Percentiles rank a stretch among this genome's conserved stretches.
phyloP scores from a whole-genome alignment of 1,140 invertebrate species.

The Caenorhabditis briggsae region DNA sequence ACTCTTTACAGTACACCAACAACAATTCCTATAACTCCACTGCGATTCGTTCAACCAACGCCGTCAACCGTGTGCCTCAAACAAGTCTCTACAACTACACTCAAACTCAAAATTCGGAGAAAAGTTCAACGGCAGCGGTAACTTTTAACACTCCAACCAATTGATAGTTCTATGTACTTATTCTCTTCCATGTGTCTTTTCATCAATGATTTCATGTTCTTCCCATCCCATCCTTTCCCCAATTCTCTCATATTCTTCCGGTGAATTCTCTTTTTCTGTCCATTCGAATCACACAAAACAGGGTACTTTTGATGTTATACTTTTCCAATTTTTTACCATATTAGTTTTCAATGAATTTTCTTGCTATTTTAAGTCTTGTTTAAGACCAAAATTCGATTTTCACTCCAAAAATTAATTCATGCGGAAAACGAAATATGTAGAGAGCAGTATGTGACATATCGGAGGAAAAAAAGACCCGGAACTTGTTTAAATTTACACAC shows the following conservation, averaged over 20 bases:
- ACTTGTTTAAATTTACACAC: conserved; percentile 39
- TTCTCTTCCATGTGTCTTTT: not conserved
- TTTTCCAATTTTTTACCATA: not conserved
- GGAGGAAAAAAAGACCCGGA: conserved; percentile 15
- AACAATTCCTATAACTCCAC: conserved; percentile 66
- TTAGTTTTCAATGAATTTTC: not conserved
- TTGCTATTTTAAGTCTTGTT: not conserved
- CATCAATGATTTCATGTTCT: conserved; percentile 26
- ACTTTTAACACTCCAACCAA: conserved; percentile 30
- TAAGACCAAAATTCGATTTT: conserved; percentile 1
- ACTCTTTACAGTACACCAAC: conserved; percentile 50
- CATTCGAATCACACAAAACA: conserved; percentile 36
- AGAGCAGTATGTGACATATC: not conserved
- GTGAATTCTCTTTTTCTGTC: conserved; percentile 13
- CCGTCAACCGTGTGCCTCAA: conserved; percentile 54
- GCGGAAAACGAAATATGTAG: conserved; percentile 1
- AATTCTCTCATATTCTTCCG: conserved; percentile 8
- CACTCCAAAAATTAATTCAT: conserved; percentile 48
- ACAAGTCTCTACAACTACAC: conserved; percentile 43
- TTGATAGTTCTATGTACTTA: conserved; percentile 17
- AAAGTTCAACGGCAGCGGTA: not conserved
- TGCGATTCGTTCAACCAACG: conserved; percentile 41
- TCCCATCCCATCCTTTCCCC: no score
- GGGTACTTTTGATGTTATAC: conserved; percentile 42
- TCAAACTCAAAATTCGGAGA: conserved; percentile 37